phyloP scores from a whole-genome alignment of 2,113 vertebrate genomes.

The Actinemys pallida region DNA sequence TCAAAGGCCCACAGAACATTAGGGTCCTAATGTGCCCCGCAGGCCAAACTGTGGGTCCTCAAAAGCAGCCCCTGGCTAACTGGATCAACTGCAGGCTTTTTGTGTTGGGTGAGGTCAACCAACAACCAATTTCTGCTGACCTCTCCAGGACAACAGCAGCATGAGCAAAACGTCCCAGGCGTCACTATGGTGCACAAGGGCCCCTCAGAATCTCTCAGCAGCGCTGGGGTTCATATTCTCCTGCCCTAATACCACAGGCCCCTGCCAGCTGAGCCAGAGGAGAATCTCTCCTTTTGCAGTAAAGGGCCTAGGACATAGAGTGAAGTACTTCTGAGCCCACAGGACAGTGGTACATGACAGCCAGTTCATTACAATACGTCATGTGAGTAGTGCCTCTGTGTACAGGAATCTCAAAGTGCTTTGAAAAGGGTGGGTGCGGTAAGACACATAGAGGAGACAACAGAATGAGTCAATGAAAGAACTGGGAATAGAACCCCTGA shows the following conservation, averaged over 20 bases:
- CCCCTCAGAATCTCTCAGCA: neutral
- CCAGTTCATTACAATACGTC: neutral
- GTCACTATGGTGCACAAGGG: neutral
- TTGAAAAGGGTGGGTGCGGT: neutral
- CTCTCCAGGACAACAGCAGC: neutral
- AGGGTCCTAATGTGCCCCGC: too few species aligned
- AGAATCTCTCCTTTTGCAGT: neutral
- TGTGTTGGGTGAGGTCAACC: neutral
- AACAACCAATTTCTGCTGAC: neutral
- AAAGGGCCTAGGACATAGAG: neutral
- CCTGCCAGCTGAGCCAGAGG: neutral
- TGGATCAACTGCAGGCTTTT: neutral
- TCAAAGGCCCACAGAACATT: neutral
- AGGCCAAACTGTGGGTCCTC: neutral
- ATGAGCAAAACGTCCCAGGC: neutral
- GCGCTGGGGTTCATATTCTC: neutral
- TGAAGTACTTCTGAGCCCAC: neutral
- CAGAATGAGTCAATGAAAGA: neutral
- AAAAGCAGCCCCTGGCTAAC: neutral
- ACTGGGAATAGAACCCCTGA: neutral
- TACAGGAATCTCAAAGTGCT: neutral
- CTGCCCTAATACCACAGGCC: neutral
- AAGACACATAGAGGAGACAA: neutral
- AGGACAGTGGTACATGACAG: neutral
- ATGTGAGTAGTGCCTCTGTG: neutral